Evolutionary conservation across 2,113 vertebrate species (phyloP).

Genomic region (Tursiops truncatus): DNA sequence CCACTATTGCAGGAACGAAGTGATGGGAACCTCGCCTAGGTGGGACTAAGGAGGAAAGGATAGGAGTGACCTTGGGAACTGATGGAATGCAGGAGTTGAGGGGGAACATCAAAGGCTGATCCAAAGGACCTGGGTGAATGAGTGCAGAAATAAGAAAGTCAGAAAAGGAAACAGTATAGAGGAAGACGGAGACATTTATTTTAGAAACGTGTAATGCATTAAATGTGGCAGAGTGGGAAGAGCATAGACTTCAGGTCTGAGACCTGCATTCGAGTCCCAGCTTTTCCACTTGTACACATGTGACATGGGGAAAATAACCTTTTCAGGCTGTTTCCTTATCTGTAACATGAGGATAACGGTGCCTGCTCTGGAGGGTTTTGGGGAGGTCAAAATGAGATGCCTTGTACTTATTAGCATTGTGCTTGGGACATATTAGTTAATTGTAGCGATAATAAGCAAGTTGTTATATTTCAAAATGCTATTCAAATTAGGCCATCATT

Average conservation of each 20-base stretch:
- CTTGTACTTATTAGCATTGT: background rate
- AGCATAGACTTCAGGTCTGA: background rate
- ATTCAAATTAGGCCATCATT: background rate
- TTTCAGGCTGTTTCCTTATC: background rate
- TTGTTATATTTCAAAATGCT: conserved; percentile 16
- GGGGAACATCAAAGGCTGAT: background rate
- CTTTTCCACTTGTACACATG: accelerated
- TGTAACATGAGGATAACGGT: background rate
- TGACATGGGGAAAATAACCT: background rate
- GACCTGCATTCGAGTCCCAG: background rate
- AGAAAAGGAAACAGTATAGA: background rate
- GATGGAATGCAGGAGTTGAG: background rate
- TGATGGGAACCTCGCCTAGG: background rate
- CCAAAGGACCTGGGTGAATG: background rate
- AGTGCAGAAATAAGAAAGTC: background rate
- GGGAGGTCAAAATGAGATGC: background rate
- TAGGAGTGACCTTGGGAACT: background rate
- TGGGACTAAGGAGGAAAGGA: background rate
- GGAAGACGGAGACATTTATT: background rate
- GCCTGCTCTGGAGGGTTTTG: background rate
- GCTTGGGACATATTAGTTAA: background rate
- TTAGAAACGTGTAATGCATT: background rate
- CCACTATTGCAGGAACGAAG: background rate
- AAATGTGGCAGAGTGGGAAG: background rate
- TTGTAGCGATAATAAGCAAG: background rate